These are phyloP conservation scores for Drosophila vallismaia DNA, from an alignment of 2,888 invertebrate genomes.

Conservation along the genomic window DNA sequence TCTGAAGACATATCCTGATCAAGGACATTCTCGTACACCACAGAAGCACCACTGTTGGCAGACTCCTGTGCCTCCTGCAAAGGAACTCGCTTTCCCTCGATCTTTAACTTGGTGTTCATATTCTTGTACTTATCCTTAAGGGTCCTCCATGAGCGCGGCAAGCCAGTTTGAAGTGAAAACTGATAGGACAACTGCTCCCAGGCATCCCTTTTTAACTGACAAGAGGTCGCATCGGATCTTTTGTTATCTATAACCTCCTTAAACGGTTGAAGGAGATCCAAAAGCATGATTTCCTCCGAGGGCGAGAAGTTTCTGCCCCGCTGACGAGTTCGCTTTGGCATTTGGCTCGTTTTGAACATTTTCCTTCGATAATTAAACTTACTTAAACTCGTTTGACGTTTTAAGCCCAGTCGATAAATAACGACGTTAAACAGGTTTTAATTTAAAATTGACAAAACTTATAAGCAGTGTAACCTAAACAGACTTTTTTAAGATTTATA, in stretches of 20 bases:
- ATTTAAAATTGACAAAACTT: neutral
- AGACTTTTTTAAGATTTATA: neutral
- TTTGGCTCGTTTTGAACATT: neutral
- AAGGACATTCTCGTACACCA: neutral
- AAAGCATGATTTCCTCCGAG: constrained; percentile 1
- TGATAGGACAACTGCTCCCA: constrained; percentile 18
- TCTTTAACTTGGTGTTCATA: constrained; percentile 22
- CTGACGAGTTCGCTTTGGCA: constrained; percentile 13
- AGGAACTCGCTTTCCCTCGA: neutral
- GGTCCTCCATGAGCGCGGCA: constrained; percentile 19
- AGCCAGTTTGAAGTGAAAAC: constrained; percentile 12
- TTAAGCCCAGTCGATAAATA: constrained; percentile 10
- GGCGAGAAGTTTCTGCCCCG: constrained; percentile 20
- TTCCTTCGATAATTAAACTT: neutral
- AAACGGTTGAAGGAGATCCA: neutral
- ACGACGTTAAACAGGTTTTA: constrained; percentile 1
- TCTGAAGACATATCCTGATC: neutral
- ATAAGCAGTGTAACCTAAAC: neutral
- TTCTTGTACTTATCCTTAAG: constrained; percentile 31
- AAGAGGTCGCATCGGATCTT: constrained; percentile 12
- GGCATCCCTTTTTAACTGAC: constrained; percentile 18
- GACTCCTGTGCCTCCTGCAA: neutral
- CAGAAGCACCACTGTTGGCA: neutral
- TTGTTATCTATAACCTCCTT: constrained; percentile 17
- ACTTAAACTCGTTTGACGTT: constrained; percentile 12